Percentiles rank a stretch among this genome's conserved stretches.
phyloP scores from a whole-genome alignment of 2,797 vertebrate species.

The Neopelma chrysocephalum region DNA sequence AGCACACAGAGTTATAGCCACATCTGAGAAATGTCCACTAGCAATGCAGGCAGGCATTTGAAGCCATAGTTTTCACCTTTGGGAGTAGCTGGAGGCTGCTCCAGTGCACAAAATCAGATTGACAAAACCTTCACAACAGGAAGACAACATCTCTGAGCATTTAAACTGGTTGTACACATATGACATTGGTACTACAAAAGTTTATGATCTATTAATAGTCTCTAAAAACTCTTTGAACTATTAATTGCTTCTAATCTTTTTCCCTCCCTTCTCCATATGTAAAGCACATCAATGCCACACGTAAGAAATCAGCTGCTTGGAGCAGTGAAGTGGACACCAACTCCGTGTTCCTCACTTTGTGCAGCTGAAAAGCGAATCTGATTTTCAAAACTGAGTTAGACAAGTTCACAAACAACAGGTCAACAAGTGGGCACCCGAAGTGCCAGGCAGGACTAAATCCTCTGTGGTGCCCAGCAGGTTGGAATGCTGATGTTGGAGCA shows the following conservation, averaged over 20 bases:
- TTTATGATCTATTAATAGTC: not conserved
- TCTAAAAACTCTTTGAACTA: not conserved
- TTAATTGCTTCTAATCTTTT: not conserved
- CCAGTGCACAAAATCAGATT: not conserved
- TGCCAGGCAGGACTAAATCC: not conserved
- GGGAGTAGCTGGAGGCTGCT: not conserved
- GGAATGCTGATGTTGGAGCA: not conserved
- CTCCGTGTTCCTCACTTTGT: not conserved
- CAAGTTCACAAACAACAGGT: not conserved
- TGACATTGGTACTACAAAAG: not conserved
- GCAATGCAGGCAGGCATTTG: not conserved
- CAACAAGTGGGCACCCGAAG: not conserved
- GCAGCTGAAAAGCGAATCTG: not conserved
- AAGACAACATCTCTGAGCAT: not conserved
- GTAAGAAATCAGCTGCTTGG: not conserved
- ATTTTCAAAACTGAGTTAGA: not conserved
- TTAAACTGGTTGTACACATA: not conserved
- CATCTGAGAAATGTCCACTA: not conserved
- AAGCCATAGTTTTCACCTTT: not conserved
- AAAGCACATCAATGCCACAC: not conserved
- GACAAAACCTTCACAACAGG: not conserved
- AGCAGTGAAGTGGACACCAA: not conserved
- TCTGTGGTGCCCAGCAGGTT: rapidly evolving
- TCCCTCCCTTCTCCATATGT: not conserved
- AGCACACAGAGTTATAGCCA: not conserved